Evolutionary conservation across 2,113 vertebrate species (phyloP).

Genomic region (Myiozetetes cayanensis): DNA sequence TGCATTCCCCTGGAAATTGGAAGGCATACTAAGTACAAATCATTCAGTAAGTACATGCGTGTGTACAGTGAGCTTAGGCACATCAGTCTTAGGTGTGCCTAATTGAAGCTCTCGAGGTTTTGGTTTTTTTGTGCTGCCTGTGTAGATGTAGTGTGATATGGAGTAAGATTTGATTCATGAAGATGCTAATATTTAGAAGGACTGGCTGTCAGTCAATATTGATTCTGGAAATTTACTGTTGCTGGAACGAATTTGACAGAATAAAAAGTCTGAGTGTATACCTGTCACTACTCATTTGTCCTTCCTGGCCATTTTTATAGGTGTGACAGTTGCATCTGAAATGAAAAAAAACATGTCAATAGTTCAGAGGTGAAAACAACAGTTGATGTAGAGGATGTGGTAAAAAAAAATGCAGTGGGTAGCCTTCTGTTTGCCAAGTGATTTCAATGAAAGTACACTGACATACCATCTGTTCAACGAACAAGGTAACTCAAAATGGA

Average conservation of each 20-base stretch:
- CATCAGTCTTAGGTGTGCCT: neutral
- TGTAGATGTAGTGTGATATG: neutral
- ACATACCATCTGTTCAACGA: neutral
- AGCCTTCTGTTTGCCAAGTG: neutral
- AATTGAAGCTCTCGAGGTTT: neutral
- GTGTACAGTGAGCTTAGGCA: neutral
- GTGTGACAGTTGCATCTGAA: neutral
- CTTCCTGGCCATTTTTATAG: neutral
- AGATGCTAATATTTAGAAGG: neutral
- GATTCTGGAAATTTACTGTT: slow-evolving; percentile 15
- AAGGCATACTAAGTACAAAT: neutral
- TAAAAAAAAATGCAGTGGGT: neutral
- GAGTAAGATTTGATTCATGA: neutral
- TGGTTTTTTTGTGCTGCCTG: neutral
- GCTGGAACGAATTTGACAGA: neutral
- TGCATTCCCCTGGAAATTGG: neutral
- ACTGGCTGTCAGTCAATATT: neutral
- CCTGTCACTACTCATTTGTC: neutral
- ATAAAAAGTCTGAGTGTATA: neutral
- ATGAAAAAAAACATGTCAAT: neutral
- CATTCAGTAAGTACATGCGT: neutral
- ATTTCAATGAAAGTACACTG: neutral
- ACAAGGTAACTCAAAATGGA: neutral
- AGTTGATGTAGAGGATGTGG: neutral
- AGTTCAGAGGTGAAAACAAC: neutral